These are phyloP conservation scores for Acanthiza pusilla DNA, from an alignment of 2,797 vertebrate species.

Conservation along the genomic window DNA sequence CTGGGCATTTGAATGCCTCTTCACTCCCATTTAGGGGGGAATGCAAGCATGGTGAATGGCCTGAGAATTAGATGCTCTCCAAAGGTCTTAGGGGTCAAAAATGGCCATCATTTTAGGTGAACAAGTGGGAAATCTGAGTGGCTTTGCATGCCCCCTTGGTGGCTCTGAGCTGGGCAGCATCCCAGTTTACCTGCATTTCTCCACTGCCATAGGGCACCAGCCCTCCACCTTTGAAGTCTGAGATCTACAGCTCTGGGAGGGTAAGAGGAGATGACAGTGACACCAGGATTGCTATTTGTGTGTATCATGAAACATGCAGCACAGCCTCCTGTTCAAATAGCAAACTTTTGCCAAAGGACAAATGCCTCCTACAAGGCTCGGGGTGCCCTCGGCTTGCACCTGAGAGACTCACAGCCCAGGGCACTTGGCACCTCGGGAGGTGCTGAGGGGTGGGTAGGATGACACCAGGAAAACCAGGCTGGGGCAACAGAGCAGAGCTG, in stretches of 20 bases:
- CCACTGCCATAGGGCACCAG: not conserved
- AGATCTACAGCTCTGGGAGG: not conserved
- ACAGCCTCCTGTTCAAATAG: not conserved
- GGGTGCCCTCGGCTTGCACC: not conserved
- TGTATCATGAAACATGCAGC: not conserved
- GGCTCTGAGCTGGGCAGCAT: not conserved
- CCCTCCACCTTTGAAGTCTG: not conserved
- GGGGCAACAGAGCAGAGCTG: not conserved
- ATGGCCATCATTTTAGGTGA: not conserved
- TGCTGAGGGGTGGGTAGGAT: not conserved
- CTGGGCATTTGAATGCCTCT: not conserved
- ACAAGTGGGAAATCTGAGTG: not conserved
- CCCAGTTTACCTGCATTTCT: not conserved
- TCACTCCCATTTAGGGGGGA: rapidly evolving
- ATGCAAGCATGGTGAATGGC: not conserved
- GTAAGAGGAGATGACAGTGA: not conserved
- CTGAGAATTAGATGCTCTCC: not conserved
- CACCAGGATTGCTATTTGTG: not conserved
- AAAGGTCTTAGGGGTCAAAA: not conserved
- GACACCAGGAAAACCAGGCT: not conserved
- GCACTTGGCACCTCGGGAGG: not conserved
- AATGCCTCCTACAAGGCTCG: not conserved
- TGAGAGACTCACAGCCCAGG: not conserved
- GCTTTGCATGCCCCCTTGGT: rapidly evolving
- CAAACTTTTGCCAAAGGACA: not conserved